Base-by-base conservation (phyloP, 2,888 invertebrate species). In the Ormyrus labotus region DNA sequence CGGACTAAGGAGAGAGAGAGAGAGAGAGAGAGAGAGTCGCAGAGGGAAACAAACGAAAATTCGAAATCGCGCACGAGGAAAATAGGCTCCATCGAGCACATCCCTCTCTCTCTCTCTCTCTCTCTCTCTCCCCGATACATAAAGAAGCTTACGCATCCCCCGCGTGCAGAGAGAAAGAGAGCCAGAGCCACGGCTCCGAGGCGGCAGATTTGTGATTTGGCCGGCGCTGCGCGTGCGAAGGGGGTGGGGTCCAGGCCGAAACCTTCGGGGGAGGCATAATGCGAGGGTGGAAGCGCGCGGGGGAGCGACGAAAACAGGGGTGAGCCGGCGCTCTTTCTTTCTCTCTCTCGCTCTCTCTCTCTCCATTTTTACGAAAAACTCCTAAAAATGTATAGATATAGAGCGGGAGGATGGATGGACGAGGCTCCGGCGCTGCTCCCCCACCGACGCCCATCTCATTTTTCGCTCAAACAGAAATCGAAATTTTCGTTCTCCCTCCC, bases 401-500 rank as follows among this genome's bases (percentile, higher is more conserved):
- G 34, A 34, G 34, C 34, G 34, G 34, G 2, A 34, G 34, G 48
- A 34, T 8, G 47, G 45, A 50, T 5, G 50, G 10, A n/a, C 10
- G 2, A 50, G n/a, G 55, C n/a, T 9, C 50, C 7, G 45, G 45
- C 10, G 2, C 50, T n/a, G 45, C 19, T n/a, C 34, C 34, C 34
- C 34, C 34, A 34, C 63, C 48, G 57, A 61, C 58, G 65, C 71
- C 77, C 69, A 73, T 63, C 77, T 81, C 77, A 77, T 81, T 81
- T 81, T 81, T 81, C 81, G 81, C 81, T 81, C 73, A 68, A 68
- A 73, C 69, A 63, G 50, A 64, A 81, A 81, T 81, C 81, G 77
- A 81, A 77, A 72, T 81, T 80, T 77, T 55, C 58, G 45, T n/a
- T 60, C 19, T 34, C 8, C 67, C n/a, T 60, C 47, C 60, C 51